Base-by-base conservation (phyloP, 2,888 invertebrate species). In the Luffia ferchaultella region DNA sequence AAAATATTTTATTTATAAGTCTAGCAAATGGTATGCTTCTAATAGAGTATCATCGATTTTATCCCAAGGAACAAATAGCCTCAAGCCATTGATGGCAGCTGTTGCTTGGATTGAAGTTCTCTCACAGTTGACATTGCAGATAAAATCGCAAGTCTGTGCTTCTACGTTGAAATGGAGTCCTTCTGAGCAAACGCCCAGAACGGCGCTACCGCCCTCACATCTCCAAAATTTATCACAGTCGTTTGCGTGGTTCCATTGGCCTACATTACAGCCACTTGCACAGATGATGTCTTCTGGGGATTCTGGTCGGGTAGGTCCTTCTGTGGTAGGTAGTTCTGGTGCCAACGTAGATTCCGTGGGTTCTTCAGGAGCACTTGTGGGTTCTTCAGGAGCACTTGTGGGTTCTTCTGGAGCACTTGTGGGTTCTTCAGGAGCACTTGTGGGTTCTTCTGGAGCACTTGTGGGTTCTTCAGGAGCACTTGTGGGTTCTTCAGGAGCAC, bases 151-250 rank as follows among this genome's bases (percentile, higher is more conserved):
- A 0, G 72, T 71, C 1, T 54, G 56, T 0, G 68, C 70, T 0
- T 40, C 55, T 0, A 59, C 60, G 48, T 82, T 82, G 64, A 77
- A 83, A 48, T 71, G 65, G 2, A 83, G 62, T 16, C 82, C 82
- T 58, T 74, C 71, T 1, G 76, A 56, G 54, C 82, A 83, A 0
- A 58, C 53, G 0, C 61, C 60, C 18, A 76, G 20, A 16, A 64
- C 58, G 1, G 66, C 58, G 0, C 52, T 51, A 0, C 62, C 50
- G 0, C 70, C 73, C 2, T 67, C 60, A 46, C 82, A 83, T 0
- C 61, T 54, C 70, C 72, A 82, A 65, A 63, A 82, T 47, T 79
- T 80, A 54, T 79, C 74, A 43, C 82, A 79, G 18, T 74, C 73
- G 0, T 58, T 64, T 2, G 64, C 67, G 46, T 80, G 76, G 0